Conservation (phyloP, 2,888 invertebrate genomes). For the Mesorhabditis sp. region DNA sequence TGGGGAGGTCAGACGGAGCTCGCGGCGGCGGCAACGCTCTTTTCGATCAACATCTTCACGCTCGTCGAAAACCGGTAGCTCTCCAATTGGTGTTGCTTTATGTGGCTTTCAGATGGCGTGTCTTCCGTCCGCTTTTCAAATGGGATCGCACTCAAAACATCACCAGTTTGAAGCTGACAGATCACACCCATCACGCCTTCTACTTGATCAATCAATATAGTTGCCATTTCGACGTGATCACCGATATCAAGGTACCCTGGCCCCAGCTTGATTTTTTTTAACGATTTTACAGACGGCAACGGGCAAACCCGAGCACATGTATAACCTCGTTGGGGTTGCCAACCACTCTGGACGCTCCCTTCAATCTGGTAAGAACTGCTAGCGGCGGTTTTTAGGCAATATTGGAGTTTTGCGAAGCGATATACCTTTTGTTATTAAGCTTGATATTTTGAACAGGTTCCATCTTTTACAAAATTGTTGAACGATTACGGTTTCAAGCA, state of each 20-base stretch:
- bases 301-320: background rate
- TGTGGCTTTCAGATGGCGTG: background rate
- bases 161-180: background rate
- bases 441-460: no score
- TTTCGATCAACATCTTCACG: background rate
- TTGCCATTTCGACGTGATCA: background rate
- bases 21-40: background rate
- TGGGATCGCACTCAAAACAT: background rate
- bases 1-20: background rate
- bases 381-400: no score
- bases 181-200: background rate
- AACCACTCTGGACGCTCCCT: background rate
- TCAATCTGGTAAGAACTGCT: background rate
- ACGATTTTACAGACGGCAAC: background rate
- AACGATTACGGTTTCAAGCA: no score
- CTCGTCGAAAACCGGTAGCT: background rate
- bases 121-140: background rate
- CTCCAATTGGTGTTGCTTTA: no score
- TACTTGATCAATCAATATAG: background rate
- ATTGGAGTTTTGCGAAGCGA: no score
- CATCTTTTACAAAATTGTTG: no score
- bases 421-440: no score
- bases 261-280: background rate
- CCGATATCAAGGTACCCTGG: background rate
- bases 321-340: background rate